A percentile compares a stretch with the other conserved stretches of the same genome.
Conservation (phyloP, 2,797 vertebrate genomes). For the Pseudomugil tenellus region DNA sequence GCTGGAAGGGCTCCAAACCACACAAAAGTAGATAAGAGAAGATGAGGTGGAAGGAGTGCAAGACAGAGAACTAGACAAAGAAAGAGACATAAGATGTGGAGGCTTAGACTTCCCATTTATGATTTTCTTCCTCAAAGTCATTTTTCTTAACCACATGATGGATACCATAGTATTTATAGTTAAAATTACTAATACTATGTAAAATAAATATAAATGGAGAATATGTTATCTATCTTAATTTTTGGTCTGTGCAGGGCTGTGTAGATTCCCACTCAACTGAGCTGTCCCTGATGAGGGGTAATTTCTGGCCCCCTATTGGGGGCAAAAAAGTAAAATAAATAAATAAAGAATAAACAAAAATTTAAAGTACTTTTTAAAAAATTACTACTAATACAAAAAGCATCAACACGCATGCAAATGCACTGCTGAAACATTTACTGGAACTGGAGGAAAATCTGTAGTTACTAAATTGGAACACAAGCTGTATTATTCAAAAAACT, state of each 20-base stretch:
- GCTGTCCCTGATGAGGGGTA: slow-evolving; percentile 65
- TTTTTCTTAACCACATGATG: slow-evolving; percentile 13
- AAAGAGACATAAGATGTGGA: slow-evolving; percentile 41
- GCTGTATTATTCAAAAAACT: too few relatives aligned
- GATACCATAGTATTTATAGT: slow-evolving; percentile 10
- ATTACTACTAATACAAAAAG: neutral
- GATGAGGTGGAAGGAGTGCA: slow-evolving; percentile 62
- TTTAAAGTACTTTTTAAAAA: too few relatives aligned
- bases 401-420: slow-evolving; percentile 15
- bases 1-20: slow-evolving; percentile 92
- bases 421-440: slow-evolving; percentile 61
- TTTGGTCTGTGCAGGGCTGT: slow-evolving; percentile 58
- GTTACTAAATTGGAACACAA: slow-evolving; percentile 75
- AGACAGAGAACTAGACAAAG: slow-evolving; percentile 72
- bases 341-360: slow-evolving; percentile 18
- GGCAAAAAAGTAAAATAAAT: slow-evolving; percentile 14
- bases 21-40: slow-evolving; percentile 80
- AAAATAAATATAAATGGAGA: slow-evolving; percentile 30
- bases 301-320: slow-evolving; percentile 52
- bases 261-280: slow-evolving; percentile 71
- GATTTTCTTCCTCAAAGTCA: slow-evolving; percentile 29
- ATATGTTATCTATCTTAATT: slow-evolving; percentile 48
- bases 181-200: slow-evolving; percentile 20
- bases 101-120: slow-evolving; percentile 47
- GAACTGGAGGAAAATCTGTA: slow-evolving; percentile 68